Evolutionary conservation across 2,113 vertebrate genomes (phyloP).

Genomic region (Megaptera novaeangliae): DNA sequence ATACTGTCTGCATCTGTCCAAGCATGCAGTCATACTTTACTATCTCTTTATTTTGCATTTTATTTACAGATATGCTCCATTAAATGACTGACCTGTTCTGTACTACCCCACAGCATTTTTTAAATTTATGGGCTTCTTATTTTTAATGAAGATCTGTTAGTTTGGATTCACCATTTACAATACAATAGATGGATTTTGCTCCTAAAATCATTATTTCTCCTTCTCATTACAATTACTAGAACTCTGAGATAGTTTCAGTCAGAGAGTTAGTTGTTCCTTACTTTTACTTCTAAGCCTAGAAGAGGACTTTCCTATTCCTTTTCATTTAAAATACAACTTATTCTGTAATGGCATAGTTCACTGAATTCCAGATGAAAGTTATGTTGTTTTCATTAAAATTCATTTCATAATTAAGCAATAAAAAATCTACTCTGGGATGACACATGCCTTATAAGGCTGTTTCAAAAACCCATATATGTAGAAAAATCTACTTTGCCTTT

Average conservation of each 20-base stretch:
- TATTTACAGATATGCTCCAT: slow-evolving; percentile 37
- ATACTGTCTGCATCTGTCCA: not conserved
- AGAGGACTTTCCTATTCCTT: slow-evolving; percentile 48
- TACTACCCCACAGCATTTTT: not conserved
- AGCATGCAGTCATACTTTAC: not conserved
- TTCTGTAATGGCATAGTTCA: slow-evolving; percentile 28
- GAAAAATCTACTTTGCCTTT: slow-evolving; percentile 16
- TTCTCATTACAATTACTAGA: slow-evolving; percentile 37
- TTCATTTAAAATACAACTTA: slow-evolving; percentile 65
- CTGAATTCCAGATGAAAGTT: not conserved
- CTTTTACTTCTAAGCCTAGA: slow-evolving; percentile 61
- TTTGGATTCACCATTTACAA: slow-evolving; percentile 52
- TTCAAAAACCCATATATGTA: slow-evolving; percentile 53
- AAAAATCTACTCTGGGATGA: slow-evolving; percentile 53
- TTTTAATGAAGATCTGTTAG: slow-evolving; percentile 59
- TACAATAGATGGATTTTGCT: slow-evolving; percentile 55
- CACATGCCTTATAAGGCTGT: slow-evolving; percentile 3
- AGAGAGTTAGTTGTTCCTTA: not conserved
- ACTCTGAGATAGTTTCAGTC: slow-evolving; percentile 26
- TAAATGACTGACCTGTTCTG: slow-evolving; percentile 27
- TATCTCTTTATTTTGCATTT: slow-evolving; percentile 47
- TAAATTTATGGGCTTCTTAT: slow-evolving; percentile 13
- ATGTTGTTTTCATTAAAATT: slow-evolving; percentile 48
- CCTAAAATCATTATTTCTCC: slow-evolving; percentile 64
- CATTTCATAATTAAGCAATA: slow-evolving; percentile 66